These are phyloP conservation scores for human (Homo sapiens) DNA, from an alignment of 2,113 vertebrate species.

Conservation along the genomic window DNA sequence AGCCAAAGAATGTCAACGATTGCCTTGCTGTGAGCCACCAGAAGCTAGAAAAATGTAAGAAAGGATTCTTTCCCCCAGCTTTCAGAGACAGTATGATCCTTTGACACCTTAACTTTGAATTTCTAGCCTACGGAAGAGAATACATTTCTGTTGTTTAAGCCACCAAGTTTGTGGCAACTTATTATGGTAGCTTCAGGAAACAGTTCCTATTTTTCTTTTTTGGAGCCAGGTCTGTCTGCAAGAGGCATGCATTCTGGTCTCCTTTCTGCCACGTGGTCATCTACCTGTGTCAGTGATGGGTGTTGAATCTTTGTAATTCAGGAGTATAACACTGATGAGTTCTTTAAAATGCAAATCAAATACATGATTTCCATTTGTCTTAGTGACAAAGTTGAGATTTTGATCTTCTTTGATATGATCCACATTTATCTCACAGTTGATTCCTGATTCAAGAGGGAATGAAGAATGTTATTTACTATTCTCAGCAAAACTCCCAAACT, in stretches of 20 bases:
- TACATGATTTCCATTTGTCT: not conserved
- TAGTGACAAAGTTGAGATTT: not conserved
- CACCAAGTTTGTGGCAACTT: not conserved
- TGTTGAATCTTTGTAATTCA: not conserved
- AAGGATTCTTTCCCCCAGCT: not conserved
- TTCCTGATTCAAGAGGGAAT: not conserved
- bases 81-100: not conserved
- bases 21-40: too few relatives aligned
- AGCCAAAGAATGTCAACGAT: not conserved
- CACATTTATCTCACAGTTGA: not conserved
- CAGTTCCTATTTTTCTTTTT: not conserved
- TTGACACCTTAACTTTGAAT: not conserved
- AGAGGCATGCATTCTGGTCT: not conserved
- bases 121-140: not conserved
- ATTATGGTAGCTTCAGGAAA: not conserved
- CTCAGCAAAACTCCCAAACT: not conserved
- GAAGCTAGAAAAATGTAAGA: not conserved
- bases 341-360: not conserved
- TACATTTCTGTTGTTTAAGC: not conserved
- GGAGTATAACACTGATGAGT: not conserved
- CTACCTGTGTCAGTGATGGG: not conserved
- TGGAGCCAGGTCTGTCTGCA: not conserved
- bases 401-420: not conserved
- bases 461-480: not conserved
- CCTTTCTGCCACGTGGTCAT: not conserved